Conservation (phyloP, 2,797 vertebrate species). For the Ataeniobius toweri region DNA sequence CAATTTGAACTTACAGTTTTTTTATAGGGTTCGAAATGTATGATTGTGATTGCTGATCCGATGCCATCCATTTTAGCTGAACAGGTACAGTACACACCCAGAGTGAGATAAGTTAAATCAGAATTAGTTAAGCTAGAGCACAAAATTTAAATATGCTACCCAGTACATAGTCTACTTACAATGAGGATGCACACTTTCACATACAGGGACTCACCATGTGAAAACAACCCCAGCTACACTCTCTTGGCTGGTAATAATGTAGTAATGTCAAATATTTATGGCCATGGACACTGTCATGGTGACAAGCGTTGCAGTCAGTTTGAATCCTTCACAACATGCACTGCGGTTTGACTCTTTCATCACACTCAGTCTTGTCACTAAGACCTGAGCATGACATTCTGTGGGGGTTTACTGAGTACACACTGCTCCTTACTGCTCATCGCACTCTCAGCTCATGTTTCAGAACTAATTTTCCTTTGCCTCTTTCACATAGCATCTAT, state of each 20-base stretch:
- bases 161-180: not conserved
- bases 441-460: conserved; percentile 32
- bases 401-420: not conserved
- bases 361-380: not conserved
- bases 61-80: not conserved
- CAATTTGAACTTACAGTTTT: not conserved
- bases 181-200: not conserved
- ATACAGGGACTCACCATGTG: not conserved
- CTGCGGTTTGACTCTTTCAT: conserved; percentile 17
- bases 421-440: conserved; percentile 21
- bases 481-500: conserved; percentile 35
- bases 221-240: conserved; percentile 2
- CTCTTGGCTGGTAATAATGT: not conserved
- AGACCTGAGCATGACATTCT: conserved; percentile 1
- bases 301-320: conserved; percentile 3
- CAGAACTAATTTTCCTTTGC: conserved; percentile 27
- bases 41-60: not conserved
- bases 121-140: not conserved
- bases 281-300: conserved; percentile 1
- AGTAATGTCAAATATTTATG: conserved; percentile 7
- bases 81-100: not conserved
- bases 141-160: not conserved
- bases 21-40: not conserved
- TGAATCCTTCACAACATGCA: conserved; percentile 1
- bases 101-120: not conserved